phyloP scores from a whole-genome alignment of 2,888 invertebrate genomes.

The Patella depressa region DNA sequence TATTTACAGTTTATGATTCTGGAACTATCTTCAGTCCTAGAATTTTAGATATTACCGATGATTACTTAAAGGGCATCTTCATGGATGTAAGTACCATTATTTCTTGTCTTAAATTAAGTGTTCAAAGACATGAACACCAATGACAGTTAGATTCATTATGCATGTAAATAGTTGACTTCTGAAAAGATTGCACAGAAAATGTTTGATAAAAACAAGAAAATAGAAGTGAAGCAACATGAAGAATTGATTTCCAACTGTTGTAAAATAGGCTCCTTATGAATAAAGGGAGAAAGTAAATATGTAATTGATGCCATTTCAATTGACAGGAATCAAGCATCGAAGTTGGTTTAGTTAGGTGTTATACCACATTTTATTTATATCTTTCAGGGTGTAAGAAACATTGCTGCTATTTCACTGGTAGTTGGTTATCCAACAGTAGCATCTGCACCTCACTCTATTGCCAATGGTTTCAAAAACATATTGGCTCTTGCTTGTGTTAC shows the following conservation, averaged over 20 bases:
- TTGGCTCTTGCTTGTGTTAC: constrained; percentile 96
- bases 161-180: too few relatives aligned
- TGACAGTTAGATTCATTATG: too few relatives aligned
- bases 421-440: constrained; percentile 97
- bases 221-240: too few relatives aligned
- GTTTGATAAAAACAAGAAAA: too few relatives aligned
- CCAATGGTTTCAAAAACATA: constrained; percentile 98
- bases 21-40: constrained; percentile 97
- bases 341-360: neutral
- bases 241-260: too few relatives aligned
- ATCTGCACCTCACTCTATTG: constrained; percentile 96
- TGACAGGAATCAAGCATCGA: neutral
- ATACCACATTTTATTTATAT: neutral
- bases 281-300: neutral
- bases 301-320: neutral
- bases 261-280: too few relatives aligned
- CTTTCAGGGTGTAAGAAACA: constrained; percentile 87
- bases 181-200: too few relatives aligned
- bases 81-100: constrained; percentile 75
- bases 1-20: constrained; percentile 87
- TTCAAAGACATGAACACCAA: too few relatives aligned
- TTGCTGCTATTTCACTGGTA: constrained; percentile 92
- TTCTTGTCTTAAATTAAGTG: too few relatives aligned
- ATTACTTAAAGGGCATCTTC: constrained; percentile 92
- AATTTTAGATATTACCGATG: constrained; percentile 97